Percentiles rank a stretch among this genome's conserved stretches.
These are phyloP conservation scores for Scaptomyza cyrtandrae DNA, from an alignment of 2,888 invertebrate genomes.

Conservation along the genomic window DNA sequence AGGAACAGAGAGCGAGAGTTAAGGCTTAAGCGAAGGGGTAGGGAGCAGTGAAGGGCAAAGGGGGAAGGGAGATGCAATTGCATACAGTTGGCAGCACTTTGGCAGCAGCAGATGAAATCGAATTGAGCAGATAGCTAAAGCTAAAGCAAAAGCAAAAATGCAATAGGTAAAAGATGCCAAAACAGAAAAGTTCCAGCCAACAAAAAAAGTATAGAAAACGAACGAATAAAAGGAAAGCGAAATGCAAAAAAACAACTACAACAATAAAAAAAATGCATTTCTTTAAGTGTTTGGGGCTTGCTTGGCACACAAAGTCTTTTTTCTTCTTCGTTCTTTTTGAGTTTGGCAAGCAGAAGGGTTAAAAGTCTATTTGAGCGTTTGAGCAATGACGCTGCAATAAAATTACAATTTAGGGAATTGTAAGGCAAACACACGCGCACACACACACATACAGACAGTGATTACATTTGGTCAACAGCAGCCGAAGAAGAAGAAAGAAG, in stretches of 20 bases:
- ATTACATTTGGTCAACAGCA: slow-evolving; percentile 56
- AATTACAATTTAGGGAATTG: slow-evolving; percentile 78
- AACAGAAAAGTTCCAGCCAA: slow-evolving; percentile 1
- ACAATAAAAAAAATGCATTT: slow-evolving; percentile 12
- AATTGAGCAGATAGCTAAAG: slow-evolving; percentile 62
- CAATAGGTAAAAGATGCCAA: slow-evolving; percentile 44
- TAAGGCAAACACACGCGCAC: slow-evolving; percentile 62
- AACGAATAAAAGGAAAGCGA: not conserved
- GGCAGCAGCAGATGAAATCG: slow-evolving; percentile 61
- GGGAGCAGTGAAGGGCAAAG: not conserved
- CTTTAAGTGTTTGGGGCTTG: slow-evolving; percentile 44
- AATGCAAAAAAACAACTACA: slow-evolving; percentile 3
- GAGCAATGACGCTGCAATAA: slow-evolving; percentile 79
- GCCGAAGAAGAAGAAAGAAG: not conserved
- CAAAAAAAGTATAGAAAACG: not conserved
- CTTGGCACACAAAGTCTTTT: slow-evolving; percentile 49
- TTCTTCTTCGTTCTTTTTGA: not conserved
- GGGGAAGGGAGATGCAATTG: slow-evolving; percentile 67
- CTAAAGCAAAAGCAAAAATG: slow-evolving; percentile 37
- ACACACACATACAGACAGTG: slow-evolving; percentile 21
- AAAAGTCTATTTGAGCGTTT: slow-evolving; percentile 76
- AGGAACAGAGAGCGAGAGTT: slow-evolving; percentile 8
- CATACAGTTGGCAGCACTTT: slow-evolving; percentile 72
- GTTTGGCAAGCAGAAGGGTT: slow-evolving; percentile 33
- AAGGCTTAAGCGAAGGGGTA: not conserved